A percentile compares a stretch with the other conserved stretches of the same genome.
Conservation (phyloP, 2,113 vertebrate species). For the Cynocephalus volans region DNA sequence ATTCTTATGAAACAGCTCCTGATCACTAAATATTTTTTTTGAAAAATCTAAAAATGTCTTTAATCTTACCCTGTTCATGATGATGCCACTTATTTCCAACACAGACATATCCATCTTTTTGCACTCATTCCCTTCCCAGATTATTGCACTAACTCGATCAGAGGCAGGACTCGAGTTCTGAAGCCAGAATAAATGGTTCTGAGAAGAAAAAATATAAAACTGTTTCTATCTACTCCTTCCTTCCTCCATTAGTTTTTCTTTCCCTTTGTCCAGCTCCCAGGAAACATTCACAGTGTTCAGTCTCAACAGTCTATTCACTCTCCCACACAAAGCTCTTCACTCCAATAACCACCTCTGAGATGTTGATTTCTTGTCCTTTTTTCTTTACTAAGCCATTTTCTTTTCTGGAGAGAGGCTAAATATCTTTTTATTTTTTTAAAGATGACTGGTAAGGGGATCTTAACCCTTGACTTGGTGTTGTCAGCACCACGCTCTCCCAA, state of each 20-base stretch:
- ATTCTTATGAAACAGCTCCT: neutral
- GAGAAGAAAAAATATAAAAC: slow-evolving; percentile 39
- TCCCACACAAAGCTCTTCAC: neutral
- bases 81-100: slow-evolving; percentile 98
- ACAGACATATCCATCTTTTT: slow-evolving; percentile 99
- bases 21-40: neutral
- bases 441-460: no score
- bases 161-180: slow-evolving; percentile 97
- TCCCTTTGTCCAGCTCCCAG: neutral
- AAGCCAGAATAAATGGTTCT: slow-evolving; percentile 97
- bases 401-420: neutral
- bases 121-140: slow-evolving; percentile 99
- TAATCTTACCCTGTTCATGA: slow-evolving; percentile 95
- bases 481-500: no score
- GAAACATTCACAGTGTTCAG: neutral
- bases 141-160: slow-evolving; percentile 97
- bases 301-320: neutral
- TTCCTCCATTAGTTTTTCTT: neutral
- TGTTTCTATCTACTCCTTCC: neutral
- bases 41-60: neutral
- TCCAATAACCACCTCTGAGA: neutral
- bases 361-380: neutral
- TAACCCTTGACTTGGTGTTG: no score
- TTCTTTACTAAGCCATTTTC: neutral
- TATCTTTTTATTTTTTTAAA: neutral